Evolutionary conservation across 1,140 invertebrate species (phyloP), one percentile per base, ranked within the genome.

Genomic region (Brachionus paranguensis): DNA sequence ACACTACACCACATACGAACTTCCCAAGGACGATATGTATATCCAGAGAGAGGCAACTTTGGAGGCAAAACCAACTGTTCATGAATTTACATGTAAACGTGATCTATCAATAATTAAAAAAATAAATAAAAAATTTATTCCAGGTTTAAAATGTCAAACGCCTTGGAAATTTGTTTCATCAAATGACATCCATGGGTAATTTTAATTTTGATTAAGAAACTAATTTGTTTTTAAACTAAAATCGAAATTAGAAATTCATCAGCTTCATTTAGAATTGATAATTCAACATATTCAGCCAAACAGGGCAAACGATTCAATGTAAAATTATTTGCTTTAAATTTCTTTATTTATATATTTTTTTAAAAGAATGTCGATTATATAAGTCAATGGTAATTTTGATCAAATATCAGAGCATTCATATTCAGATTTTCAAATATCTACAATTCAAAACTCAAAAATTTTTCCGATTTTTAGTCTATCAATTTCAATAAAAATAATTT

Each of bases 1-100:
- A 17, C 43, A 81, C 60, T 81, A 81, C 24, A 47, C 43, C 3
- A 64, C 78, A 10, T 37, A 64, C 17, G 78, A 81, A n/a, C 27
- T 81, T 41, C 78, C 78, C 7, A 81, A 68, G 33, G 78, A 81
- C 64, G 78, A 81, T 60, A 81, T 81, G 78, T 14, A 81, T 68
- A n/a, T 81, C 27, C 8, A 53, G 27, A 60, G 78, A 68, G 37
- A 60, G 24, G 24, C 29, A 68, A 64, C 27, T 6, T 20, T 81
- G 20, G n/a, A 60, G 20, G 78, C 78, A n/a, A 41, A 81, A 20
- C 78, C 78, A 64, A 81, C 78, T 45, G 78, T 81, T 43, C 78
- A 81, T 27, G 78, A 81, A 47, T 81, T 81, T 37, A 76, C 78
- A 14, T 81, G 78, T 68, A 55, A 65, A 24, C 27, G 3, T 65